These are phyloP conservation scores for Apostichopus japonicus DNA, from an alignment of 35 echinoderm and acorn worm genomes.

Conservation along the genomic window DNA sequence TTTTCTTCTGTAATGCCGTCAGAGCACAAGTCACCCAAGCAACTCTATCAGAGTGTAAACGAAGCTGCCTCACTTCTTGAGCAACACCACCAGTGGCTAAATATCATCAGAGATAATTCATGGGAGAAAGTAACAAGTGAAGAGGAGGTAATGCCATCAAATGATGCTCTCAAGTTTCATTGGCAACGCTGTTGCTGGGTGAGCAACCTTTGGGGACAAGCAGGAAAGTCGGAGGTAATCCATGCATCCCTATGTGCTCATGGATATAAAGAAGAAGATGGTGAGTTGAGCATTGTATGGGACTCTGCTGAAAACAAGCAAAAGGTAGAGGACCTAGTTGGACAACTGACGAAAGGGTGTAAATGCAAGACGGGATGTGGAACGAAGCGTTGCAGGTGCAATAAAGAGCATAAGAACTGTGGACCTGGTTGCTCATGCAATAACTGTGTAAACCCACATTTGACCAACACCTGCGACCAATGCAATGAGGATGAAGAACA, in stretches of 20 bases:
- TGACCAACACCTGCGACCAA: not conserved
- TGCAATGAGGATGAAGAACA: not conserved
- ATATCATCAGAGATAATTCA: slow-evolving; percentile 19
- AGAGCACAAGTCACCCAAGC: slow-evolving; percentile 1
- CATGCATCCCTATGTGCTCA: not conserved
- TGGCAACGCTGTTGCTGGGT: slow-evolving; percentile 54
- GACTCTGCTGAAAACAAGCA: slow-evolving; percentile 13
- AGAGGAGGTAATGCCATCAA: slow-evolving; percentile 44
- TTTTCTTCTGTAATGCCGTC: slow-evolving; percentile 37
- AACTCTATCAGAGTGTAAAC: slow-evolving; percentile 15
- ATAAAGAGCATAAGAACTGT: slow-evolving; percentile 27
- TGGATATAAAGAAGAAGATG: slow-evolving; percentile 22
- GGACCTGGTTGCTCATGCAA: slow-evolving; percentile 16
- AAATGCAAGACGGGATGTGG: slow-evolving; percentile 54
- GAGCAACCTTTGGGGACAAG: slow-evolving; percentile 32
- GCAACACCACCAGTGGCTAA: not conserved
- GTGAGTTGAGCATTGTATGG: slow-evolving; percentile 1
- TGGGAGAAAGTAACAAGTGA: slow-evolving; percentile 26
- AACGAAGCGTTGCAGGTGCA: not conserved
- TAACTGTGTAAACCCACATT: slow-evolving; percentile 17
- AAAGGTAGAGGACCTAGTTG: slow-evolving; percentile 27
- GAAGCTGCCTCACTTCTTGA: not conserved
- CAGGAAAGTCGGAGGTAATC: not conserved
- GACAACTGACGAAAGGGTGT: slow-evolving; percentile 38
- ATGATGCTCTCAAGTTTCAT: slow-evolving; percentile 48